A percentile compares a stretch with the other conserved stretches of the same genome.
Evolutionary conservation across 2,113 vertebrate genomes (phyloP).

Genomic region (Ophthalmotilapia sp.): DNA sequence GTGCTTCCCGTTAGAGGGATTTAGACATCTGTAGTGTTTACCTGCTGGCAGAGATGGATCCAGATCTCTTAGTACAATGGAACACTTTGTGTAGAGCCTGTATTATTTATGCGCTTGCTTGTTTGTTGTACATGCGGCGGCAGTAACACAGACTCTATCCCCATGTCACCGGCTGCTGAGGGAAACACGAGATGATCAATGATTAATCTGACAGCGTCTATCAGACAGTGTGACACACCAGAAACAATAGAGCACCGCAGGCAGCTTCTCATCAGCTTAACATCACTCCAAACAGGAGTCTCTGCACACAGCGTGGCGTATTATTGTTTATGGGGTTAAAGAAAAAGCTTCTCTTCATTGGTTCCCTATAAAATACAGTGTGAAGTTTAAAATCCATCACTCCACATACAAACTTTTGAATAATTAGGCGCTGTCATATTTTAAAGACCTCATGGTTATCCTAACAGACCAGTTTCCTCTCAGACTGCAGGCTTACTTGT

Average conservation of each 20-base stretch:
- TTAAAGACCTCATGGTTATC: neutral
- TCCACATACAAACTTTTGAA: neutral
- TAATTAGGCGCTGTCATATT: neutral
- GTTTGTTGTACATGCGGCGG: neutral
- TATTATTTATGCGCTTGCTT: neutral
- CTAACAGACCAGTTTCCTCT: neutral
- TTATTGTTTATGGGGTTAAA: neutral
- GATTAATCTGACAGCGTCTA: conserved; percentile 24
- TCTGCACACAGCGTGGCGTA: neutral
- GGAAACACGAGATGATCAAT: conserved; percentile 26
- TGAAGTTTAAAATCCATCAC: neutral
- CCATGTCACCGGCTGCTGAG: neutral
- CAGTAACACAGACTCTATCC: conserved; percentile 5
- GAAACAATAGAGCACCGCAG: neutral
- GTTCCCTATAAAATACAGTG: neutral
- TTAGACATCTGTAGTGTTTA: neutral
- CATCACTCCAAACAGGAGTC: neutral
- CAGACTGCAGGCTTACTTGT: neutral
- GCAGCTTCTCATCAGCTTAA: neutral
- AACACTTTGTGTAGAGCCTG: neutral
- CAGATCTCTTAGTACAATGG: neutral
- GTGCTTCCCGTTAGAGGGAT: neutral
- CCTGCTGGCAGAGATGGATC: neutral
- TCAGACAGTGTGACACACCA: neutral
- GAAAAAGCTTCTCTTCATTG: neutral